Conservation (phyloP, 2,113 vertebrate species). For the Myxocyprinus asiaticus region DNA sequence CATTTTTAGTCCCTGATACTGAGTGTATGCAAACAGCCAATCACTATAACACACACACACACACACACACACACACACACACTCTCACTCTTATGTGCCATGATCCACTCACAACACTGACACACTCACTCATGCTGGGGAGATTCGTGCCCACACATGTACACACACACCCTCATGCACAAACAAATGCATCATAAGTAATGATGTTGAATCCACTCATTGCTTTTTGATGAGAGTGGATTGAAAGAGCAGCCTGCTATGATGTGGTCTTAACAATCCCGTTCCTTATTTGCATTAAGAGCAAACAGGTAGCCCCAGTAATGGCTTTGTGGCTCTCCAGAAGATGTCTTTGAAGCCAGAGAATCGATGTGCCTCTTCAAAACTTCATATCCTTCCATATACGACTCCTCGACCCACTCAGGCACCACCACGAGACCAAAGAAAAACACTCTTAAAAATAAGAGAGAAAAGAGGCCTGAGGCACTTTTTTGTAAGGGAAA, state of each 20-base stretch:
- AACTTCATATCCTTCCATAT: conserved; percentile 60
- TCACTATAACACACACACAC: conserved; percentile 63
- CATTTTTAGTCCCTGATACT: no score
- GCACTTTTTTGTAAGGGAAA: conserved; percentile 28
- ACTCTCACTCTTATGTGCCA: conserved; percentile 13
- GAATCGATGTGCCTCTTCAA: conserved; percentile 64
- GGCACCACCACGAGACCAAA: conserved; percentile 55
- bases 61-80: conserved; percentile 63
- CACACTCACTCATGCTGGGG: conserved; percentile 49
- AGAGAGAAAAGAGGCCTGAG: conserved; percentile 36
- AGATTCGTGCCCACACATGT: background rate
- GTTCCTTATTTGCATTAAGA: conserved; percentile 56
- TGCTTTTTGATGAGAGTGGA: conserved; percentile 61
- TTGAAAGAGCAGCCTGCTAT: conserved; percentile 53
- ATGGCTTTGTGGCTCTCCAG: conserved; percentile 62
- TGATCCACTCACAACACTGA: conserved; percentile 24
- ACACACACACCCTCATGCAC: conserved; percentile 40
- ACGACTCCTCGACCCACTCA: conserved; percentile 59
- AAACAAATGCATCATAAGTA: conserved; percentile 54
- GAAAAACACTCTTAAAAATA: conserved; percentile 37
- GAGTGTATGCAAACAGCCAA: no score
- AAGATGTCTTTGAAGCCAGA: conserved; percentile 63
- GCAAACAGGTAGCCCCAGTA: conserved; percentile 59
- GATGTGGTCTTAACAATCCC: conserved; percentile 57
- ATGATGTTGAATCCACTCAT: conserved; percentile 64